phyloP scores from a whole-genome alignment of 35 echinoderm and acorn worm species.

The Acanthaster planci region DNA sequence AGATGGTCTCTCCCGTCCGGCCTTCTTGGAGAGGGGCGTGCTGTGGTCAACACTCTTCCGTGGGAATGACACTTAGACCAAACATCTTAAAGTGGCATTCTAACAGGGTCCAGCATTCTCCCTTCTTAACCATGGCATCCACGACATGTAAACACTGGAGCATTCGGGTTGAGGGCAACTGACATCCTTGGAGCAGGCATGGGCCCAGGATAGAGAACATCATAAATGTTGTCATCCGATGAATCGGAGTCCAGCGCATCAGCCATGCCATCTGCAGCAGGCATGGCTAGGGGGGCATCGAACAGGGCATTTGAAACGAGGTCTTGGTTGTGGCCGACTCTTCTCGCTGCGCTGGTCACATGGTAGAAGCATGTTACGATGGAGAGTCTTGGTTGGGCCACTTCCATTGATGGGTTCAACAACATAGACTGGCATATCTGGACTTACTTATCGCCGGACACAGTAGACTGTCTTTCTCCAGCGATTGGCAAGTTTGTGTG shows the following conservation, averaged over 20 bases:
- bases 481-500: conserved; percentile 53
- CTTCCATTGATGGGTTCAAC: not conserved
- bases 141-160: not conserved
- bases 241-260: not conserved
- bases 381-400: not conserved
- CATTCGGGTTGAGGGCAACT: not conserved
- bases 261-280: not conserved
- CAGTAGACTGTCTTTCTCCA: conserved; percentile 49
- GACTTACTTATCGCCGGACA: not conserved
- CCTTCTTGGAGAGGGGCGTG: too few species aligned
- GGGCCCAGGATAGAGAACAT: not conserved
- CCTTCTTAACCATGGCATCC: too few species aligned
- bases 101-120: too few species aligned
- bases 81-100: too few species aligned
- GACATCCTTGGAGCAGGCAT: not conserved
- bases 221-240: not conserved
- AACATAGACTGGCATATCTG: conserved; percentile 12
- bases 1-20: too few species aligned
- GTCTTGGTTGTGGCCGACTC: not conserved
- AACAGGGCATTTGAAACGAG: not conserved
- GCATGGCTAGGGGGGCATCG: not conserved
- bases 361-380: conserved; percentile 16
- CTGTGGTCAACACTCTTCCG: too few species aligned
- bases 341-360: not conserved
- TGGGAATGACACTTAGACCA: too few species aligned